Evolutionary conservation across 2,888 invertebrate species (phyloP).

Genomic region (Anaspis maculata): DNA sequence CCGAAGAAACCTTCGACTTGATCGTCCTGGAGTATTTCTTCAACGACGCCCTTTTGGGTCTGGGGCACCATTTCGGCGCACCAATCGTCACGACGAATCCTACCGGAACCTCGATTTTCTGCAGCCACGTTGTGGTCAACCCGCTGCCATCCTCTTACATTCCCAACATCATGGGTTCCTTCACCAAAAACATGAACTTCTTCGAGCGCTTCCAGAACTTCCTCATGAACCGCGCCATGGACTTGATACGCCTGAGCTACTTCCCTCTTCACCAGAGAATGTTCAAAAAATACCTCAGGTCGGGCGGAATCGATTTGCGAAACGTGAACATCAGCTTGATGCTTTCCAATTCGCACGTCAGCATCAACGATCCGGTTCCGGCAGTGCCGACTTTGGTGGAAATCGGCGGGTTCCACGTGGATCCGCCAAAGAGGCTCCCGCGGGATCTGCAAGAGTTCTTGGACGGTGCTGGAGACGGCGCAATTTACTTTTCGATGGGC

Average conservation of each 20-base stretch:
- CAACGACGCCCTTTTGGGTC: constrained; percentile 32
- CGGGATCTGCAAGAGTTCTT: constrained; percentile 18
- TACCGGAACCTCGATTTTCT: constrained; percentile 22
- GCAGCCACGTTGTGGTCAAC: constrained; percentile 28
- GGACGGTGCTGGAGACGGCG: constrained; percentile 24
- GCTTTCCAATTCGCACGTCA: constrained; percentile 27
- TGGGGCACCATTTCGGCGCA: constrained; percentile 32
- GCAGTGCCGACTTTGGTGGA: constrained; percentile 30
- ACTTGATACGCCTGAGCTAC: constrained; percentile 5
- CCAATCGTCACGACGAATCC: constrained; percentile 31
- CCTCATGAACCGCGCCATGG: constrained; percentile 5
- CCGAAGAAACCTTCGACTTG: constrained; percentile 19
- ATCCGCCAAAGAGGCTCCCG: constrained; percentile 18
- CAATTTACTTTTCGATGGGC: constrained; percentile 27
- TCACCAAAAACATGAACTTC: constrained; percentile 32
- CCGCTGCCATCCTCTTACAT: constrained; percentile 33
- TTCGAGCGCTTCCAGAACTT: constrained; percentile 30
- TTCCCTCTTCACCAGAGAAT: constrained; percentile 13
- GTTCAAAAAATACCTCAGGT: too few relatives aligned
- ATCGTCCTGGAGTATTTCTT: constrained; percentile 29
- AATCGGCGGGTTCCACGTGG: constrained; percentile 30
- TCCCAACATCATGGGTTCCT: constrained; percentile 24
- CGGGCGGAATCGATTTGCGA: too few relatives aligned
- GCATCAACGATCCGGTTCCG: constrained; percentile 27
- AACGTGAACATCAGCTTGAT: constrained; percentile 26